phyloP scores from a whole-genome alignment of 92 coral and sea anemone genomes.

The Micromussa lordhowensis region DNA sequence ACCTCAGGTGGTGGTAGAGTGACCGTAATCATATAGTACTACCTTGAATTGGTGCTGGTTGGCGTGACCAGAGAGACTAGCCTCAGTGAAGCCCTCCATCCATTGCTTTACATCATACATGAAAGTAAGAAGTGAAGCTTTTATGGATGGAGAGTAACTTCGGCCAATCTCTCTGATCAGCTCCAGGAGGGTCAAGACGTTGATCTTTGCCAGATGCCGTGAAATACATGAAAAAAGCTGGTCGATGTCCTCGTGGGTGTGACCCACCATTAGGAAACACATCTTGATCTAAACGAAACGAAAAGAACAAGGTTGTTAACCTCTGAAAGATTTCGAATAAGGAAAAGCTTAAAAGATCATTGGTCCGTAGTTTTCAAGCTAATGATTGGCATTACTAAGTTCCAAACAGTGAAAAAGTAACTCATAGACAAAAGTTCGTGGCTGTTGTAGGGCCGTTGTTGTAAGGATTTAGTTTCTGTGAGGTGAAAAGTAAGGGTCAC shows the following conservation, averaged over 20 bases:
- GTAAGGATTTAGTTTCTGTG: too few species aligned
- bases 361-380: too few species aligned
- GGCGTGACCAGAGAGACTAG: not conserved
- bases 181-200: not conserved
- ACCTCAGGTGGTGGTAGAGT: too few species aligned
- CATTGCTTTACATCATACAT: not conserved
- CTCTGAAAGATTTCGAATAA: too few species aligned
- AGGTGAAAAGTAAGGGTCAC: too few species aligned
- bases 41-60: not conserved
- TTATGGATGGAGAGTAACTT: not conserved
- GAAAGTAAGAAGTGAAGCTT: not conserved
- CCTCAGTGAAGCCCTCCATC: not conserved
- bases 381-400: too few species aligned
- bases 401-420: too few species aligned
- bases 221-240: not conserved
- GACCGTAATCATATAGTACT: too few species aligned
- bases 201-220: not conserved
- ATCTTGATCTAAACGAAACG: not conserved
- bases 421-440: too few species aligned
- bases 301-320: too few species aligned
- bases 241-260: not conserved
- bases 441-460: too few species aligned
- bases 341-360: too few species aligned
- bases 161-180: not conserved
- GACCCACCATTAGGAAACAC: not conserved